A percentile compares a stretch with the other conserved stretches of the same genome.
phyloP scores from a whole-genome alignment of 2,113 vertebrate genomes.

The Peromyscus leucopus region DNA sequence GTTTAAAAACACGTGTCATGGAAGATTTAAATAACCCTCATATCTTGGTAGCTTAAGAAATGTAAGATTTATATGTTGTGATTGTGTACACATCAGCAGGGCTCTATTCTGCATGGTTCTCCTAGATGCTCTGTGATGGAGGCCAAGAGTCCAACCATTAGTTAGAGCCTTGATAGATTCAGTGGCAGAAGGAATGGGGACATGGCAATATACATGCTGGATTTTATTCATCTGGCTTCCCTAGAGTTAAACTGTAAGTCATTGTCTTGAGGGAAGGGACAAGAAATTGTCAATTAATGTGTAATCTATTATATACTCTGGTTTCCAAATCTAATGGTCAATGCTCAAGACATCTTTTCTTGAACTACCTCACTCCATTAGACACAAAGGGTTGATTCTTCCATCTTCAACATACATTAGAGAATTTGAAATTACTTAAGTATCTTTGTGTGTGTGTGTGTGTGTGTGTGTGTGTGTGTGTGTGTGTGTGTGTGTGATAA shows the following conservation, averaged over 20 bases:
- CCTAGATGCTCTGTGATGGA: neutral
- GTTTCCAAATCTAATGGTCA: neutral
- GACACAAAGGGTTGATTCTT: neutral
- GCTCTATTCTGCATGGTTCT: neutral
- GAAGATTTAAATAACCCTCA: neutral
- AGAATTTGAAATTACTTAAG: neutral
- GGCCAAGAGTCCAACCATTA: neutral
- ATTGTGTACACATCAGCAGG: fast-evolving
- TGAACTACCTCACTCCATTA: neutral
- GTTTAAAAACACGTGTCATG: neutral
- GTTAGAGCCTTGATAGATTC: neutral
- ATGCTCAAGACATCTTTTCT: neutral
- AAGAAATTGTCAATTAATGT: neutral
- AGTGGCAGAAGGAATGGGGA: neutral
- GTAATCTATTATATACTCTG: neutral
- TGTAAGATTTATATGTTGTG: neutral
- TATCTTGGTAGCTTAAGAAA: neutral
- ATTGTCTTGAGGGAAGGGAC: neutral
- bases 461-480: too few species aligned
- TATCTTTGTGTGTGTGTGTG: neutral
- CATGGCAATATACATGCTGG: neutral
- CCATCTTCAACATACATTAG: neutral
- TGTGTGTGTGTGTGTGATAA: neutral
- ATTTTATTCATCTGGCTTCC: neutral
- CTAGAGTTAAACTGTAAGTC: neutral